Evolutionary conservation across 1,140 invertebrate species (phyloP).

Genomic region (Mesaphorura yosii): DNA sequence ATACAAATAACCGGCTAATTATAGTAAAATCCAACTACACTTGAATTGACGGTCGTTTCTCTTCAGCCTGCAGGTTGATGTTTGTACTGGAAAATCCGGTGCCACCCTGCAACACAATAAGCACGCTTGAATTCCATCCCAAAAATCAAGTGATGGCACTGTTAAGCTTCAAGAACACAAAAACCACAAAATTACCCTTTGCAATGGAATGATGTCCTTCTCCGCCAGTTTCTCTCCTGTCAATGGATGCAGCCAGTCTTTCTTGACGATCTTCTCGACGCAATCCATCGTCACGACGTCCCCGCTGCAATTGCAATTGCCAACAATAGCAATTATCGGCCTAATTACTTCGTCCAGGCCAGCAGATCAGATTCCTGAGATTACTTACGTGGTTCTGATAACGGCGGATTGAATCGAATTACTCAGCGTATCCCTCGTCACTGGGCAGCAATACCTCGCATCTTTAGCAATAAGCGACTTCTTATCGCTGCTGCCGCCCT

Average conservation of each 20-base stretch:
- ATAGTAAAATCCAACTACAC: no score
- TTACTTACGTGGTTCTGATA: slow-evolving; percentile 70
- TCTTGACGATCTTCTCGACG: slow-evolving; percentile 90
- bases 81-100: slow-evolving; percentile 86
- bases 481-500: slow-evolving; percentile 60
- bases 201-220: slow-evolving; percentile 81
- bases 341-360: neutral
- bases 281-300: slow-evolving; percentile 93
- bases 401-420: slow-evolving; percentile 90
- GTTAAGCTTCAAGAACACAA: slow-evolving; percentile 8
- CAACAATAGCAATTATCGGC: neutral
- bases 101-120: slow-evolving; percentile 58
- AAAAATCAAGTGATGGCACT: slow-evolving; percentile 18
- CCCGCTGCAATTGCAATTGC: slow-evolving; percentile 48
- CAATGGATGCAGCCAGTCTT: slow-evolving; percentile 93
- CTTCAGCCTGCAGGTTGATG: slow-evolving; percentile 65
- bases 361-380: no score
- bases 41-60: slow-evolving; percentile 75
- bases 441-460: slow-evolving; percentile 91
- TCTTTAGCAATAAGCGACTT: slow-evolving; percentile 68
- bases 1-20: no score
- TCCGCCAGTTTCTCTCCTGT: slow-evolving; percentile 77
- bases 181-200: slow-evolving; percentile 57
- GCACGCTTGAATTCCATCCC: no score
- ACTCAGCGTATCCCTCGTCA: slow-evolving; percentile 88